Evolutionary conservation across 1,140 invertebrate genomes (phyloP).

Genomic region (Drosophila nigrodunni): DNA sequence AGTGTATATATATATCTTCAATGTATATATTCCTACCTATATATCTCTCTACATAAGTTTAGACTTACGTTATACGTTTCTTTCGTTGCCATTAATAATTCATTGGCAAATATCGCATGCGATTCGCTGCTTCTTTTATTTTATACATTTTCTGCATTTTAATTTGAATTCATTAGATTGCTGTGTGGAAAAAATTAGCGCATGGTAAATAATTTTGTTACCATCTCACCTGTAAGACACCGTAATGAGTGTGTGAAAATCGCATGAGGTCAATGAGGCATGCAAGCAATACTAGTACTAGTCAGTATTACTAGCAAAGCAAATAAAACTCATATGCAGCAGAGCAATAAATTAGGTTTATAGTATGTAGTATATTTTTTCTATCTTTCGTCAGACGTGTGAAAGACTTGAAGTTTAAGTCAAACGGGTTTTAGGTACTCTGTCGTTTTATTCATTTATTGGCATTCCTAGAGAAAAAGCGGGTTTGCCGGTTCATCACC

Average conservation of each 20-base stretch:
- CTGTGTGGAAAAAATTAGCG: slow-evolving; percentile 38
- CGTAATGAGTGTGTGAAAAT: slow-evolving; percentile 53
- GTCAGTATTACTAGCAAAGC: background rate
- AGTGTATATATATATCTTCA: slow-evolving; percentile 37
- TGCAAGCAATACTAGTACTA: slow-evolving; percentile 25
- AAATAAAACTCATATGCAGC: slow-evolving; percentile 51
- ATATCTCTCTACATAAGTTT: background rate
- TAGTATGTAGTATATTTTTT: slow-evolving; percentile 1
- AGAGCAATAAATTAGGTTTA: slow-evolving; percentile 60
- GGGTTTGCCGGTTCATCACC: slow-evolving; percentile 31
- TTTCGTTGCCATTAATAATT: slow-evolving; percentile 70
- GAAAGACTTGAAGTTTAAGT: slow-evolving; percentile 11
- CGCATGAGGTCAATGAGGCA: slow-evolving; percentile 70
- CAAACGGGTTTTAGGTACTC: slow-evolving; percentile 46
- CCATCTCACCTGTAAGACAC: slow-evolving; percentile 23
- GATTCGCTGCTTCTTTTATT: slow-evolving; percentile 32
- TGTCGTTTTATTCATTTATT: slow-evolving; percentile 31
- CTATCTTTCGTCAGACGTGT: slow-evolving; percentile 9
- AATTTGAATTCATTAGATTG: slow-evolving; percentile 71
- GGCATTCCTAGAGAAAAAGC: slow-evolving; percentile 32
- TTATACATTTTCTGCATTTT: slow-evolving; percentile 35
- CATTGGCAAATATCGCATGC: slow-evolving; percentile 70
- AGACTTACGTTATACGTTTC: slow-evolving; percentile 3
- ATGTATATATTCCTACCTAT: slow-evolving; percentile 2
- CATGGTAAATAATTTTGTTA: slow-evolving; percentile 30